Percentiles rank a stretch among this genome's conserved stretches.
Conservation (phyloP, 2,888 invertebrate species). For the Scaptomyza flava region DNA sequence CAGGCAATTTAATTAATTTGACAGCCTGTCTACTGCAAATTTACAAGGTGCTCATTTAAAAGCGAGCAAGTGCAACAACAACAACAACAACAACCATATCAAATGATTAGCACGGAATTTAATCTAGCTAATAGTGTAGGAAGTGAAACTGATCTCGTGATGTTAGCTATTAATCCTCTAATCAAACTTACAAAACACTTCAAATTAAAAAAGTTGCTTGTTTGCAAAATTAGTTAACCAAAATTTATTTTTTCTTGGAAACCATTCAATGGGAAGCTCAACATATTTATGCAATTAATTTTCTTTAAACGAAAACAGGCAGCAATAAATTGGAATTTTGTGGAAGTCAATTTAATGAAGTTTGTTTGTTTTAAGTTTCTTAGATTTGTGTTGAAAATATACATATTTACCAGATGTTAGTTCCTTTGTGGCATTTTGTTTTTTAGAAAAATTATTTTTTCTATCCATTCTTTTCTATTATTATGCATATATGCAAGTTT, state of each 20-base stretch:
- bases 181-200: conserved; percentile 1
- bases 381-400: too few species aligned
- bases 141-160: conserved; percentile 7
- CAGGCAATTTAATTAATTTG: conserved; percentile 61
- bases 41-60: conserved; percentile 45
- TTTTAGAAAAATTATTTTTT: too few species aligned
- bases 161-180: background rate
- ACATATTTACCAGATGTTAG: too few species aligned
- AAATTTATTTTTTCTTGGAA: background rate
- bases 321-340: background rate
- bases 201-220: background rate
- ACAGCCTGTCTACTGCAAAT: conserved; percentile 35
- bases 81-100: conserved; percentile 8
- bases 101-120: conserved; percentile 31
- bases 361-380: too few species aligned
- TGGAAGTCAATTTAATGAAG: background rate
- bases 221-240: background rate
- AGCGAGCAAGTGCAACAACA: conserved; percentile 41
- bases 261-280: conserved; percentile 1
- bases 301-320: background rate
- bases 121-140: background rate
- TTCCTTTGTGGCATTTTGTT: too few species aligned
- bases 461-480: background rate
- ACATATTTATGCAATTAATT: background rate
- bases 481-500: background rate